Evolutionary conservation across 92 coral and sea anemone genomes (phyloP).

Genomic region (Zoanthus sansibaricus): DNA sequence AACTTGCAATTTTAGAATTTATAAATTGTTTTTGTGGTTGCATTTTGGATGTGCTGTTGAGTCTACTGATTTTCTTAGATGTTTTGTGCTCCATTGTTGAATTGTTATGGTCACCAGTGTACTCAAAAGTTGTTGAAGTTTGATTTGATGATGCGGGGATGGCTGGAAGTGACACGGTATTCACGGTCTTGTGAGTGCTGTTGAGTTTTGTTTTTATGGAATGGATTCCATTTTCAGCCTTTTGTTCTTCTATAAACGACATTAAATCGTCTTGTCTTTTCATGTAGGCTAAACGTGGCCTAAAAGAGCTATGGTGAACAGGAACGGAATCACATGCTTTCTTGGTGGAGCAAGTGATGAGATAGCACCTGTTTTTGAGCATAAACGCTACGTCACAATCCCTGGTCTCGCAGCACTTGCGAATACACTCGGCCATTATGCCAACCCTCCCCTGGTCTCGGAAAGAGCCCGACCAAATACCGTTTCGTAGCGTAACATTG

Average conservation of each 20-base stretch:
- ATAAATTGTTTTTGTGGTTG: neutral
- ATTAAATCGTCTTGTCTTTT: constrained; percentile 67
- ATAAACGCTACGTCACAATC: constrained; percentile 90
- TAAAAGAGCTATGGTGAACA: constrained; percentile 73
- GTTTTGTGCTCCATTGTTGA: neutral
- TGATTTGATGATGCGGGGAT: constrained; percentile 65
- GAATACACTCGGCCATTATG: constrained; percentile 81
- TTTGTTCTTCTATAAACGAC: constrained; percentile 83
- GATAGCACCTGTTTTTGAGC: constrained; percentile 86
- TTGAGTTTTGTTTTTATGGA: constrained; percentile 16
- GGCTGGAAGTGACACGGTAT: constrained; percentile 48
- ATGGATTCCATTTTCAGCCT: neutral
- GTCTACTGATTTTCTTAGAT: neutral
- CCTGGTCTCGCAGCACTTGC: constrained; percentile 78
- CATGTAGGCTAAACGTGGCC: constrained; percentile 76
- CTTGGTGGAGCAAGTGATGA: constrained; percentile 83
- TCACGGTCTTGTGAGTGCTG: constrained; percentile 37
- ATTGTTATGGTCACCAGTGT: neutral
- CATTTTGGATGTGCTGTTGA: neutral
- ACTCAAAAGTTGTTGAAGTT: constrained; percentile 4
- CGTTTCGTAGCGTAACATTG: constrained; percentile 99
- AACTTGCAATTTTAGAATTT: neutral
- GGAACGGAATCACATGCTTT: constrained; percentile 77
- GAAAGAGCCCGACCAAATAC: constrained; percentile 99
- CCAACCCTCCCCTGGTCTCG: constrained; percentile 99